Base-by-base conservation (phyloP, 2,888 invertebrate species). In the Bhutanitis thaidina region DNA sequence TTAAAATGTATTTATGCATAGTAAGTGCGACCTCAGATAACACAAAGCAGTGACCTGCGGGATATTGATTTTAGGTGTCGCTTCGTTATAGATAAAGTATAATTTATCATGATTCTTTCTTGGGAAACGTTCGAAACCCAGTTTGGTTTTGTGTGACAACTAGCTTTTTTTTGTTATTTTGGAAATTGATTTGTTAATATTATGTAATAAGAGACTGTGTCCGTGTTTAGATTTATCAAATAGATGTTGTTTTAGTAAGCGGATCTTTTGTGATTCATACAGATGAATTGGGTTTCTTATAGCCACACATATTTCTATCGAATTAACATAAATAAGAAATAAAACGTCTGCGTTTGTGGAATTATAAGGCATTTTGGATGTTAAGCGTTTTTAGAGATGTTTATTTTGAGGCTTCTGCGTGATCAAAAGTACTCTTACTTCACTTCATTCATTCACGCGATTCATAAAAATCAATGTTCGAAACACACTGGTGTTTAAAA, bases 1-100 rank as follows among this genome's bases (percentile, higher is more conserved):
- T 78, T 70, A 71, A 69, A 70, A 77, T 78, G 69, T 74, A 81
- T 80, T 76, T 79, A 83, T 80, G 78, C 77, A 77, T 79, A 76
- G 68, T 62, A 60, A 52, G 59, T 64, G 61, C 71, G 80, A 80
- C 79, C 77, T 73, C 54, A 48, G 65, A 68, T 67, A 63, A 56
- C 53, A 52, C 49, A 55, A 69, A 67, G 60, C 70, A 62, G 54
- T 71, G 80, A 80, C 78, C 80, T 59, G 47, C 55, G 60, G 67
- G 64, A 74, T 79, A 81, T 83, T 77, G 77, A 78, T 82, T 83
- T 75, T 76, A 56, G 60, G 58, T 56, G 59, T 62, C 63, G 65
- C 55, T 59, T 50, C 16, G 29, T 53, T 47, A 53, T 50, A 53
- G 49, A 60, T 60, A 62, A 58, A 57, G 62, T 62, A 62, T 63